These are phyloP conservation scores for Galerucella calmariensis DNA, from an alignment of 2,888 invertebrate species.

Conservation along the genomic window DNA sequence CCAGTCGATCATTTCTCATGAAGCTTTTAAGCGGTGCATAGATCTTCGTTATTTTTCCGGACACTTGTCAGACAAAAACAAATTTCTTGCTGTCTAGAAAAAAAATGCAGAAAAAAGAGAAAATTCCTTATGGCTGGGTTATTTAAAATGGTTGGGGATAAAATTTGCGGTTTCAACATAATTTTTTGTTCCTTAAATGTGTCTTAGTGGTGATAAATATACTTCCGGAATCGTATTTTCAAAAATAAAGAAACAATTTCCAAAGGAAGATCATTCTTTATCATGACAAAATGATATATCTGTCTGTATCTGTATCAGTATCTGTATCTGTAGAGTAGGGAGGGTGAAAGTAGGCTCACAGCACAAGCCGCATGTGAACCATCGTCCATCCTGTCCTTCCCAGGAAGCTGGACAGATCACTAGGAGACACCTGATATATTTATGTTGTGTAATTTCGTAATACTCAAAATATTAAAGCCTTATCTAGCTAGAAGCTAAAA, in stretches of 20 bases:
- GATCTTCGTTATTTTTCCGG: conserved; percentile 33
- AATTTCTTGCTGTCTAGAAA: conserved; percentile 15
- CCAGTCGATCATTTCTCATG: conserved; percentile 19
- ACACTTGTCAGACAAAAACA: conserved; percentile 25
- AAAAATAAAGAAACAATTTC: too few species aligned
- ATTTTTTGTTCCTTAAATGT: too few species aligned
- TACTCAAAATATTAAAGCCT: not conserved
- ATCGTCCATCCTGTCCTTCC: too few species aligned
- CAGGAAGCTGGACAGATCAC: too few species aligned
- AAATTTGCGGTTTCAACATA: not conserved
- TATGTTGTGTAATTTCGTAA: not conserved
- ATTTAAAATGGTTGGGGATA: not conserved
- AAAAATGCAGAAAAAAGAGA: not conserved
- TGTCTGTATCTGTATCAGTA: too few species aligned
- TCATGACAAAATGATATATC: too few species aligned
- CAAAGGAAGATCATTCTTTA: too few species aligned
- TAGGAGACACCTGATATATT: not conserved
- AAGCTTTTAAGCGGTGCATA: conserved; percentile 11
- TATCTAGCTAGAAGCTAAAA: not conserved
- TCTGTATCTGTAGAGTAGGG: too few species aligned
- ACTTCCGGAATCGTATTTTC: too few species aligned
- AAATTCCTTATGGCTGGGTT: not conserved
- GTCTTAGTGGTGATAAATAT: too few species aligned
- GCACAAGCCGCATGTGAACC: too few species aligned
- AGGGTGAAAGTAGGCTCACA: too few species aligned